Conservation (phyloP, 2,113 vertebrate genomes). For the Bubalus kerabau region DNA sequence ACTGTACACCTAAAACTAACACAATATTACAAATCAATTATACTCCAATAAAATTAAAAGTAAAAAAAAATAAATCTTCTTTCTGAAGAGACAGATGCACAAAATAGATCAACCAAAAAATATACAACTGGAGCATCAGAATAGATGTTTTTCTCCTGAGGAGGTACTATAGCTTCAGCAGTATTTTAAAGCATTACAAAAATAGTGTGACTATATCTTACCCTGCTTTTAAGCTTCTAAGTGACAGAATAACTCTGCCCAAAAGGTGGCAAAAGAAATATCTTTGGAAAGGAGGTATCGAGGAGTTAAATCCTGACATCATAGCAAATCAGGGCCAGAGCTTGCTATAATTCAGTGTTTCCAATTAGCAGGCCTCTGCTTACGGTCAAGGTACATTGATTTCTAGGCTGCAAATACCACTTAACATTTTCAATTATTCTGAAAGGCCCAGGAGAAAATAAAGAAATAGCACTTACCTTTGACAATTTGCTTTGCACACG, state of each 20-base stretch:
- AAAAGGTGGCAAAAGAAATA: conserved; percentile 34
- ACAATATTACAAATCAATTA: background rate
- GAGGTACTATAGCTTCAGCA: background rate
- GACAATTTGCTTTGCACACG: conserved; percentile 94
- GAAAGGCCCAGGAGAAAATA: conserved; percentile 37
- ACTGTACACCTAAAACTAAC: background rate
- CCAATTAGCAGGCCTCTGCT: conserved; percentile 55
- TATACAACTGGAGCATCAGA: background rate
- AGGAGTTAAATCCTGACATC: conserved; percentile 22
- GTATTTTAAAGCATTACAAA: conserved; percentile 2
- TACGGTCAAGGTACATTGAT: background rate
- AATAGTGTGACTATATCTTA: background rate
- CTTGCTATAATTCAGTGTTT: conserved; percentile 50
- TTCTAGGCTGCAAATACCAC: conserved; percentile 43
- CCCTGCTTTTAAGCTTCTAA: background rate
- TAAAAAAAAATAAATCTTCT: background rate
- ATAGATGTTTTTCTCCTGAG: background rate
- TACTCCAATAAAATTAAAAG: background rate
- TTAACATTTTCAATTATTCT: conserved; percentile 57
- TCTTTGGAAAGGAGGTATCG: background rate
- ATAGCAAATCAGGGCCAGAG: conserved; percentile 24
- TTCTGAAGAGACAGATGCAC: background rate
- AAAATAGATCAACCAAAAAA: background rate
- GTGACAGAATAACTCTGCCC: background rate
- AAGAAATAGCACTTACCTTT: conserved; percentile 85